Conservation (phyloP, 1,140 invertebrate genomes). For the Halesus radiatus region DNA sequence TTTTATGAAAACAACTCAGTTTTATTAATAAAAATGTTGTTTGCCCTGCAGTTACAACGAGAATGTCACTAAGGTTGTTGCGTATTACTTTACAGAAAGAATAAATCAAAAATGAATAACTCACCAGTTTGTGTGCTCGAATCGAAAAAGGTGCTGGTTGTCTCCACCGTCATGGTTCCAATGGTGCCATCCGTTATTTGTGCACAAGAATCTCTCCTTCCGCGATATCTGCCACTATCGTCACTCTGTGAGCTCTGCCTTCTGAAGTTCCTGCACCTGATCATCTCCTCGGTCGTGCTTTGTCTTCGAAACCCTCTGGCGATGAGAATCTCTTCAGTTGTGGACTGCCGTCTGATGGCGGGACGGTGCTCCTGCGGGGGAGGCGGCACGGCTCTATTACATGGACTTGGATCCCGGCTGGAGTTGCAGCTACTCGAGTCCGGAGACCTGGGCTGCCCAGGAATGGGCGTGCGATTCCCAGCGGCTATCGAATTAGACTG, state of each 20-base stretch:
- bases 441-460: constrained; percentile 72
- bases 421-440: constrained; percentile 84
- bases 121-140: constrained; percentile 93
- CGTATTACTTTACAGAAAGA: no score
- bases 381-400: constrained; percentile 70
- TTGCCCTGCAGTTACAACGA: no score
- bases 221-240: constrained; percentile 80
- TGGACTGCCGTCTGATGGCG: constrained; percentile 86
- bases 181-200: constrained; percentile 94
- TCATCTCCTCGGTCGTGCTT: constrained; percentile 93
- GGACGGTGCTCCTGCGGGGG: constrained; percentile 75
- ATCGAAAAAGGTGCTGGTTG: constrained; percentile 92
- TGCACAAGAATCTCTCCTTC: constrained; percentile 87
- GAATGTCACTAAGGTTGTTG: no score
- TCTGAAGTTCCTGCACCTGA: constrained; percentile 88
- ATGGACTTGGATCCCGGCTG: constrained; percentile 79
- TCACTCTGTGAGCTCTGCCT: constrained; percentile 86
- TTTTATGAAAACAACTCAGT: no score
- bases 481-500: constrained; percentile 84
- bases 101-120: constrained; percentile 61
- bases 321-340: constrained; percentile 92
- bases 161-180: constrained; percentile 92
- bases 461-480: constrained; percentile 64
- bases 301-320: constrained; percentile 90
- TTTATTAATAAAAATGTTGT: no score